These are phyloP conservation scores for Sebastes nivosus DNA, from an alignment of 2,797 vertebrate genomes.

Conservation along the genomic window DNA sequence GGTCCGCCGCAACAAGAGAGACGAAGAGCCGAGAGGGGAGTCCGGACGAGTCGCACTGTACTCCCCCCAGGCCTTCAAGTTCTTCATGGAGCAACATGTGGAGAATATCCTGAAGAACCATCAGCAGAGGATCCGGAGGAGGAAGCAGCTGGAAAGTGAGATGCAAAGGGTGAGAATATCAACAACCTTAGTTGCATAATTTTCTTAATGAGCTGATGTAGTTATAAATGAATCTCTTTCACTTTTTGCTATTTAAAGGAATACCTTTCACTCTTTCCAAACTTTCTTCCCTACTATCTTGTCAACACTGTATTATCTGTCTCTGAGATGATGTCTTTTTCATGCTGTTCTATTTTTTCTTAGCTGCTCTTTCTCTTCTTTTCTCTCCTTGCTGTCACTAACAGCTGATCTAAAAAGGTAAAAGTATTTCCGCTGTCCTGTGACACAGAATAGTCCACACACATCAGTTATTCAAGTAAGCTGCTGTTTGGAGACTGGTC, in stretches of 20 bases:
- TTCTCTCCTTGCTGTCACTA: slow-evolving; percentile 89
- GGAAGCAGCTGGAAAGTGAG: slow-evolving; percentile 97
- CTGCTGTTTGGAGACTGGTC: slow-evolving; percentile 26
- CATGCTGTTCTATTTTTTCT: slow-evolving; percentile 74
- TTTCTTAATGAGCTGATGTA: neutral
- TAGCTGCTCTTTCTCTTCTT: slow-evolving; percentile 81
- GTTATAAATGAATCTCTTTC: neutral
- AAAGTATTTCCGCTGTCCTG: slow-evolving; percentile 86
- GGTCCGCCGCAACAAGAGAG: slow-evolving; percentile 92
- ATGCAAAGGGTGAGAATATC: slow-evolving; percentile 93
- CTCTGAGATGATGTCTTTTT: slow-evolving; percentile 29
- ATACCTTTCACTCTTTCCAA: slow-evolving; percentile 2
- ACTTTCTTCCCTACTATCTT: neutral
- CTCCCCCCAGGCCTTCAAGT: slow-evolving; percentile 98
- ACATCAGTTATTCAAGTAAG: slow-evolving; percentile 84
- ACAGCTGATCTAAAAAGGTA: slow-evolving; percentile 94
- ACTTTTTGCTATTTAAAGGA: neutral
- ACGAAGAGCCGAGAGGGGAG: slow-evolving; percentile 93
- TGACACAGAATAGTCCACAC: slow-evolving; percentile 84
- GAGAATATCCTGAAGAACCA: slow-evolving; percentile 98
- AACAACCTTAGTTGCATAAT: neutral
- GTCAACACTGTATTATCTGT: slow-evolving; percentile 5
- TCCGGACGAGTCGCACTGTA: slow-evolving; percentile 90
- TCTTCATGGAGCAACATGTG: slow-evolving; percentile 99
- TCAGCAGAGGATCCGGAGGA: slow-evolving; percentile 92